These are phyloP conservation scores for Pseudorhiza aurosa DNA, from an alignment of 30 jellyfish, hydroid and myxozoan genomes.

Conservation along the genomic window DNA sequence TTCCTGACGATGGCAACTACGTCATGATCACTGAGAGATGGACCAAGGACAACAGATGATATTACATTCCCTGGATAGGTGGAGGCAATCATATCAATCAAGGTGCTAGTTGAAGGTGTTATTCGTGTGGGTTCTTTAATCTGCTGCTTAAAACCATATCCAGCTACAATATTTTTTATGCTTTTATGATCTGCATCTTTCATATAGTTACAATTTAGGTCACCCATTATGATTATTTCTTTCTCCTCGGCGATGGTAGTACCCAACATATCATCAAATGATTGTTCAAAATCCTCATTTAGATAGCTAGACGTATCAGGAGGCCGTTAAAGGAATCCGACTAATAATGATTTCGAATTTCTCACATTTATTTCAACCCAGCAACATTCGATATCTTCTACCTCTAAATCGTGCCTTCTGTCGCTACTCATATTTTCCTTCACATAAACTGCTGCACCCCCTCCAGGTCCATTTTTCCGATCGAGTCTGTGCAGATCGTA, in stretches of 20 bases:
- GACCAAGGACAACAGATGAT: slow-evolving; percentile 45
- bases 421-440: slow-evolving; percentile 44
- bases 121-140: slow-evolving; percentile 25
- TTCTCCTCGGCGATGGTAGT: slow-evolving; percentile 68
- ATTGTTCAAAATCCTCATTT: slow-evolving; percentile 57
- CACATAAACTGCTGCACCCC: slow-evolving; percentile 69
- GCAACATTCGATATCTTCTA: slow-evolving; percentile 61
- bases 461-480: slow-evolving; percentile 66
- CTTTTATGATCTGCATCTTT: slow-evolving; percentile 71
- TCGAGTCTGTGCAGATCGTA: slow-evolving; percentile 55
- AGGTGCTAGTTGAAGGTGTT: slow-evolving; percentile 44
- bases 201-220: slow-evolving; percentile 50
- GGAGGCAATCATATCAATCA: slow-evolving; percentile 62
- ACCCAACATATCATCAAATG: slow-evolving; percentile 69
- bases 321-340: slow-evolving; percentile 63
- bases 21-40: slow-evolving; percentile 71
- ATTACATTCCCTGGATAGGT: slow-evolving; percentile 61
- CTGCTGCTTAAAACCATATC: slow-evolving; percentile 50
- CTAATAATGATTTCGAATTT: slow-evolving; percentile 50
- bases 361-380: slow-evolving; percentile 59
- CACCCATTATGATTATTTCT: slow-evolving; percentile 77
- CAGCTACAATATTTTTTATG: slow-evolving; percentile 62
- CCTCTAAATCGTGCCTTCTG: slow-evolving; percentile 71
- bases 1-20: slow-evolving; percentile 50
- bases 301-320: slow-evolving; percentile 72